Conservation (phyloP, 2,113 vertebrate genomes). For the Dinomys branickii region DNA sequence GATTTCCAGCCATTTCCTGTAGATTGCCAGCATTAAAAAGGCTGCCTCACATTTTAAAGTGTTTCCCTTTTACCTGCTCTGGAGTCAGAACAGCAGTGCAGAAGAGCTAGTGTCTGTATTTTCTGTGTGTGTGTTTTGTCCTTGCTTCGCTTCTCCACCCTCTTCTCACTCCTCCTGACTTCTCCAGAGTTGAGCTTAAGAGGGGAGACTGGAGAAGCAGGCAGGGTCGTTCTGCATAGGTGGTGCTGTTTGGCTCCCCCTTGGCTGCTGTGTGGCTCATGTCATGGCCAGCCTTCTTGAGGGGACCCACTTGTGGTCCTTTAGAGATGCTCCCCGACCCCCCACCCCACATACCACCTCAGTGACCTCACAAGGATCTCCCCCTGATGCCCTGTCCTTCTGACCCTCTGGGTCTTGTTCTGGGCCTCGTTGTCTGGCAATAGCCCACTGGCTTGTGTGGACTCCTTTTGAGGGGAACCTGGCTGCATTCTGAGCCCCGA, state of each 20-base stretch:
- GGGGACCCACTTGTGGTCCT: not conserved
- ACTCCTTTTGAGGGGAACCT: not conserved
- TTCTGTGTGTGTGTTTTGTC: not conserved
- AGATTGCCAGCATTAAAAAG: not conserved
- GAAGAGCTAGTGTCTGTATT: accelerated
- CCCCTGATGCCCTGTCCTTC: not conserved
- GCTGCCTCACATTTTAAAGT: not conserved
- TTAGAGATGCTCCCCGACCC: not conserved
- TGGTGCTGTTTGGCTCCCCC: not conserved
- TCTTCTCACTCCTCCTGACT: not conserved
- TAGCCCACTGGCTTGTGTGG: not conserved
- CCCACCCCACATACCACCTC: too few relatives aligned
- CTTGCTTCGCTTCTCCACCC: not conserved
- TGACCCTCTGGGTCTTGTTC: not conserved
- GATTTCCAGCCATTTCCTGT: not conserved
- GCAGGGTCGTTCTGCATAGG: not conserved
- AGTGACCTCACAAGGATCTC: not conserved
- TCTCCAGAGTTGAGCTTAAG: not conserved
- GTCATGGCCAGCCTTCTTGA: not conserved
- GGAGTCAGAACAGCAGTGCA: not conserved
- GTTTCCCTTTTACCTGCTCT: not conserved
- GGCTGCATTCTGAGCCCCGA: not conserved
- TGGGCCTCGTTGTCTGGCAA: accelerated
- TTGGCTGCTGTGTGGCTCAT: not conserved
- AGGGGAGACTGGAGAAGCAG: not conserved